Conservation (phyloP, 2,797 vertebrate species). For the Macropodus opercularis region DNA sequence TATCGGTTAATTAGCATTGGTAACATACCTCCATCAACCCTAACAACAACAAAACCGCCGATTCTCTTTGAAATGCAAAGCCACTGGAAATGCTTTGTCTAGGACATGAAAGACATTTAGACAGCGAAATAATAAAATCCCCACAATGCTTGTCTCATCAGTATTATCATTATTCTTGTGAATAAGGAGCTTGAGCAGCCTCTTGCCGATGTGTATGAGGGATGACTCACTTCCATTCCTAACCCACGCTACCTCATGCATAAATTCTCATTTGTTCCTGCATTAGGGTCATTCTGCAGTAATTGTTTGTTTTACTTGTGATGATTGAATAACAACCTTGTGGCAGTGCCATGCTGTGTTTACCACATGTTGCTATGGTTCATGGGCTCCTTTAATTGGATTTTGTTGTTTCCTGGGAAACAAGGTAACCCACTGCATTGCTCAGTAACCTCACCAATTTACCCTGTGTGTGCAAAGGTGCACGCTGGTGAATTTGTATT, state of each 20-base stretch:
- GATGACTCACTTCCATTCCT: slow-evolving; percentile 61
- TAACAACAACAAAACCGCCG: slow-evolving; percentile 55
- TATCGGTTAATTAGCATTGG: slow-evolving; percentile 71
- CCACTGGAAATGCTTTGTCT: slow-evolving; percentile 73
- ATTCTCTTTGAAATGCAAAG: slow-evolving; percentile 82
- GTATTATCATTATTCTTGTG: slow-evolving; percentile 67
- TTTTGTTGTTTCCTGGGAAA: slow-evolving; percentile 74
- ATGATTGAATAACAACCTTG: slow-evolving; percentile 75
- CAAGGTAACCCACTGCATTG: slow-evolving; percentile 70
- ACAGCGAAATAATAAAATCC: slow-evolving; percentile 71
- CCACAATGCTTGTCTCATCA: slow-evolving; percentile 72
- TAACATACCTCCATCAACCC: slow-evolving; percentile 71
- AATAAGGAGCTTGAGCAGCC: slow-evolving; percentile 59
- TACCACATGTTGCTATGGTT: slow-evolving; percentile 78
- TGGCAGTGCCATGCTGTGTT: slow-evolving; percentile 67
- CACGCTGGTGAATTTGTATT: slow-evolving; percentile 44
- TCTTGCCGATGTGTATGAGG: slow-evolving; percentile 48
- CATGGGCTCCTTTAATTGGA: slow-evolving; percentile 72
- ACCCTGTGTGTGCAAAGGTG: slow-evolving; percentile 40
- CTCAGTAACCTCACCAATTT: slow-evolving; percentile 67
- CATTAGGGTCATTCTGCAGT: slow-evolving; percentile 75
- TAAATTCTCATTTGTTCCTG: slow-evolving; percentile 73
- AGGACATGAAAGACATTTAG: slow-evolving; percentile 72
- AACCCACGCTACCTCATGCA: slow-evolving; percentile 66
- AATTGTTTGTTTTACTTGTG: slow-evolving; percentile 79